These are phyloP conservation scores for Agrilus planipennis DNA, from an alignment of 1,140 invertebrate genomes.

Conservation along the genomic window DNA sequence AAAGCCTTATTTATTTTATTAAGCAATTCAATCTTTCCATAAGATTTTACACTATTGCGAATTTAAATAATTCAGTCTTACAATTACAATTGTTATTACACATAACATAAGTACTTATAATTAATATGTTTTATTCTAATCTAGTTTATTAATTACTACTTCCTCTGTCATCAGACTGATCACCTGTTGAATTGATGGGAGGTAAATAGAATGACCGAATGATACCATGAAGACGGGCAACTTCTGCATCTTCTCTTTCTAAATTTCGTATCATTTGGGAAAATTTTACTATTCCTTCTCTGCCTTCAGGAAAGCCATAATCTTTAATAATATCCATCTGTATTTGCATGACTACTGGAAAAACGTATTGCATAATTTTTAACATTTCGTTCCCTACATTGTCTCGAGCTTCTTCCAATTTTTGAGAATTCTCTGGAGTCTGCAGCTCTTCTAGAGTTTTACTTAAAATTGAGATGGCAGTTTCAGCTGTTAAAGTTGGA, in stretches of 20 bases:
- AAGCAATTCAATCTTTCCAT: too few species aligned
- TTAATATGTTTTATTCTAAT: not conserved
- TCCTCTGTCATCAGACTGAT: constrained; percentile 34
- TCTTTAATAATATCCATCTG: constrained; percentile 71
- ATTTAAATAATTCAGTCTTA: too few species aligned
- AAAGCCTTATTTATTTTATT: too few species aligned
- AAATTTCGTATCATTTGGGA: constrained; percentile 65
- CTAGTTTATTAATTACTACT: constrained; percentile 11
- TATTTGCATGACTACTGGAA: constrained; percentile 67
- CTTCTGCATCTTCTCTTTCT: constrained; percentile 68
- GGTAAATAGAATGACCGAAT: constrained; percentile 73
- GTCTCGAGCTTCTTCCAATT: constrained; percentile 69
- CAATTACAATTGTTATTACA: too few species aligned
- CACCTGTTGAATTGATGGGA: constrained; percentile 46
- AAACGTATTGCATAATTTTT: constrained; percentile 82
- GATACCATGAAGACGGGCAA: constrained; percentile 65
- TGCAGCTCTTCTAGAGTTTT: constrained; percentile 28
- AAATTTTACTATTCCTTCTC: constrained; percentile 78
- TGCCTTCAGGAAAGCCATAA: constrained; percentile 64
- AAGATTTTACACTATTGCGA: too few species aligned
- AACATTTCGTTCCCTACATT: constrained; percentile 85
- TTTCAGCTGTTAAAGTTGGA: constrained; percentile 22
- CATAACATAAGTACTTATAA: too few species aligned
- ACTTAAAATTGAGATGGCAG: constrained; percentile 26
- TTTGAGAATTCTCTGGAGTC: constrained; percentile 56